These are phyloP conservation scores for Phenacoccus solenopsis DNA, from an alignment of 1,140 invertebrate species.

Conservation along the genomic window DNA sequence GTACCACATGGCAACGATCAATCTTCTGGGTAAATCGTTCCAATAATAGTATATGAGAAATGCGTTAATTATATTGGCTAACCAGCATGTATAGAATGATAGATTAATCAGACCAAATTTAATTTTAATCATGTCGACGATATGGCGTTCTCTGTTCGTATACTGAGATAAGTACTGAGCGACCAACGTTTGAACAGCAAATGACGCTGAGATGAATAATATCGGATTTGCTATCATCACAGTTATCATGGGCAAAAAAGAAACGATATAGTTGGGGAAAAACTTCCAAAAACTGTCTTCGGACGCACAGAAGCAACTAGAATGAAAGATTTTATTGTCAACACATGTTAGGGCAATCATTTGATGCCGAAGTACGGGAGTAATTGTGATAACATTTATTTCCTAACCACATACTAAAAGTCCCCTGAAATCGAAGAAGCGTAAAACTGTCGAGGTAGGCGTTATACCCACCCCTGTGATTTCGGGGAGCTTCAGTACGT, in stretches of 20 bases:
- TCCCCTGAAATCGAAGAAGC: no score
- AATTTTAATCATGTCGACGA: conserved; percentile 40
- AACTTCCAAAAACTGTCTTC: conserved; percentile 48
- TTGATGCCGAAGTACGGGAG: no score
- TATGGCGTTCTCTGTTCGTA: conserved; percentile 52
- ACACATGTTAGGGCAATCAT: neutral
- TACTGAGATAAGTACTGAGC: conserved; percentile 40
- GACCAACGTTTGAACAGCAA: conserved; percentile 47
- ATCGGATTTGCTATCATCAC: conserved; percentile 65
- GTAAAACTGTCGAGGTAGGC: neutral
- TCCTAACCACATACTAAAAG: no score
- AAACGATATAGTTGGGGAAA: conserved; percentile 62
- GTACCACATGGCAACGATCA: conserved; percentile 61
- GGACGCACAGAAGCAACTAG: conserved; percentile 48
- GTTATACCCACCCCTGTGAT: no score
- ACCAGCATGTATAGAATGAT: conserved; percentile 68
- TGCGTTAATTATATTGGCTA: conserved; percentile 65
- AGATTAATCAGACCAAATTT: conserved; percentile 57
- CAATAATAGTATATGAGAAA: conserved; percentile 60
- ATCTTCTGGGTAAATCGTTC: conserved; percentile 51
- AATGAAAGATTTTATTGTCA: conserved; percentile 35
- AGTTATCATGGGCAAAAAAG: conserved; percentile 53
- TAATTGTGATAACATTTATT: no score
- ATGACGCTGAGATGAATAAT: conserved; percentile 50
- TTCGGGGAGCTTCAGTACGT: neutral